phyloP scores from a whole-genome alignment of 2,113 vertebrate genomes.

The Turnix velox region DNA sequence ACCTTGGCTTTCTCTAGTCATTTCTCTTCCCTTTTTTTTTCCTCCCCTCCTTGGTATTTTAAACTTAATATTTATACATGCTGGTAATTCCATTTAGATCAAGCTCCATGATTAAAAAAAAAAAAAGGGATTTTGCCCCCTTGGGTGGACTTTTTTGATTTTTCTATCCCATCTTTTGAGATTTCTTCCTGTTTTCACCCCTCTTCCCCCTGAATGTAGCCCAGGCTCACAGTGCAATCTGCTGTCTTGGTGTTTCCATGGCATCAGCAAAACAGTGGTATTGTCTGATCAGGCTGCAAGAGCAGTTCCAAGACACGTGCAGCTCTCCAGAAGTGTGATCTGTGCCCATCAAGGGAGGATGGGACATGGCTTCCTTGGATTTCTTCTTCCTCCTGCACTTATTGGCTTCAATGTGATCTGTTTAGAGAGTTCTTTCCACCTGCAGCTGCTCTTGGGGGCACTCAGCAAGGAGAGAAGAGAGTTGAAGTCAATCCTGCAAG shows the following conservation, averaged over 20 bases:
- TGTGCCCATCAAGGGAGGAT: not conserved
- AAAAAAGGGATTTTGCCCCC: not conserved
- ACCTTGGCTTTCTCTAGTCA: not conserved
- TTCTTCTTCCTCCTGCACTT: not conserved
- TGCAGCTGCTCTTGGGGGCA: not conserved
- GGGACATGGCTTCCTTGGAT: not conserved
- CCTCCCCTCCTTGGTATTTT: not conserved
- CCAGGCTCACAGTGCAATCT: not conserved
- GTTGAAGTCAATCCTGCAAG: not conserved
- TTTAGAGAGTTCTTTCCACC: not conserved
- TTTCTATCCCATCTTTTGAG: not conserved
- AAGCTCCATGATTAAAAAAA: not conserved
- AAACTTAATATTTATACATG: not conserved
- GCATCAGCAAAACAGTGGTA: slow-evolving; percentile 55
- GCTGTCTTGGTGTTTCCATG: slow-evolving; percentile 54
- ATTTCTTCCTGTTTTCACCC: not conserved
- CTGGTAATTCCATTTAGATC: not conserved
- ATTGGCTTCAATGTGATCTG: not conserved
- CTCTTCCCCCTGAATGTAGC: not conserved
- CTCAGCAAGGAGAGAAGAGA: not conserved
- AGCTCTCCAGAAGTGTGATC: slow-evolving; percentile 17
- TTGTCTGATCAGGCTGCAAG: slow-evolving; percentile 30
- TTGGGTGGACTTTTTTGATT: not conserved
- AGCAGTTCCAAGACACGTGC: not conserved
- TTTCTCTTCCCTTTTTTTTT: not conserved